Conservation (phyloP, 2,797 vertebrate genomes). For the Lutjanus argentimaculatus region DNA sequence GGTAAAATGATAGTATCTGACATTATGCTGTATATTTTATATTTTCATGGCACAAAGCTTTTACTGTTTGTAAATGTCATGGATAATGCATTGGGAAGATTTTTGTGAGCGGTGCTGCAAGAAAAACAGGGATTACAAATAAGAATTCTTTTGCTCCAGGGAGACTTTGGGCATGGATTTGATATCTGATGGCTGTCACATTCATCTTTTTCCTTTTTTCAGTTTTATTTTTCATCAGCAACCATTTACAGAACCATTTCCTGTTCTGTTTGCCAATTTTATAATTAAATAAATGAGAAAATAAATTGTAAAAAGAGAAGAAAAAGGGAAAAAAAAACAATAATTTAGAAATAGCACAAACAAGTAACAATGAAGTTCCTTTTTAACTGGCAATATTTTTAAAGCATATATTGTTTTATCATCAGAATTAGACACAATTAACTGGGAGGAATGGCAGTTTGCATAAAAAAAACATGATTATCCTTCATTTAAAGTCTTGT, state of each 20-base stretch:
- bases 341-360: not conserved
- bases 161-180: not conserved
- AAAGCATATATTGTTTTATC: not conserved
- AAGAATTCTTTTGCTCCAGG: not conserved
- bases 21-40: constrained; percentile 40
- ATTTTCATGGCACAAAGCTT: constrained; percentile 21
- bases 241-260: not conserved
- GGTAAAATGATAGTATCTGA: constrained; percentile 62
- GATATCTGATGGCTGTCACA: not conserved
- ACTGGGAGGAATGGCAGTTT: not conserved
- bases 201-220: not conserved
- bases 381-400: not conserved
- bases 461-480: not conserved
- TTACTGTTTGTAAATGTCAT: constrained; percentile 57
- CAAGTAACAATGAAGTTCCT: not conserved
- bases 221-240: not conserved
- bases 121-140: constrained; percentile 2
- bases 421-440: not conserved
- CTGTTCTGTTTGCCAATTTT: not conserved
- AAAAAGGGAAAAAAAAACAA: not conserved
- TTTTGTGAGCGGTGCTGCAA: not conserved
- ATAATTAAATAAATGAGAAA: not conserved
- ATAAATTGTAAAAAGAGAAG: not conserved
- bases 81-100: constrained; percentile 16
- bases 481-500: not conserved